A percentile compares a stretch with the other conserved stretches of the same genome.
Evolutionary conservation across 2,888 invertebrate genomes (phyloP).

Genomic region (Polietes domitor): DNA sequence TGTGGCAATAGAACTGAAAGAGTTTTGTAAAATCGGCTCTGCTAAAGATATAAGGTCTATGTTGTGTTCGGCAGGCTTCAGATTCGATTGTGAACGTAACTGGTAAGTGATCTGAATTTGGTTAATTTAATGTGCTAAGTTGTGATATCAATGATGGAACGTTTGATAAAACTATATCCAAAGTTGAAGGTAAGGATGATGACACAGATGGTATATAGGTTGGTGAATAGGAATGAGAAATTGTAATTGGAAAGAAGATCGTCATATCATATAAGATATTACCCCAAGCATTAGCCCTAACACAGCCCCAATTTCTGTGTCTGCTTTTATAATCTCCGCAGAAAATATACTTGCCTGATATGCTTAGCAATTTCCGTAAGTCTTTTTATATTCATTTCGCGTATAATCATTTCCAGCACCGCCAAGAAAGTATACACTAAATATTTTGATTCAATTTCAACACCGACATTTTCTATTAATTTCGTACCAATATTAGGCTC

Average conservation of each 20-base stretch:
- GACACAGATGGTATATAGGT: slow-evolving; percentile 8
- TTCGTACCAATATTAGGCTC: neutral
- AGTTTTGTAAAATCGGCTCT: neutral
- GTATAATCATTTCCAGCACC: no score
- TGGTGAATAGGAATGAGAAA: neutral
- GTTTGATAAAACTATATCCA: slow-evolving; percentile 31
- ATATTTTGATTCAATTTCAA: neutral
- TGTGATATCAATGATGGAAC: neutral
- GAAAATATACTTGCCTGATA: neutral
- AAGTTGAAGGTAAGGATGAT: neutral
- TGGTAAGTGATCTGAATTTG: no score
- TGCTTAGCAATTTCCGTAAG: neutral
- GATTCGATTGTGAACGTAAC: slow-evolving; percentile 33
- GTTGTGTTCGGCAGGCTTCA: slow-evolving; percentile 8
- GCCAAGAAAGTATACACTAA: no score
- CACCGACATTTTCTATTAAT: neutral
- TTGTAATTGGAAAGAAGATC: slow-evolving; percentile 23
- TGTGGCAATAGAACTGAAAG: no score
- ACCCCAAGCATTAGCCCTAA: slow-evolving; percentile 25
- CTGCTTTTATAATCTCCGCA: slow-evolving; percentile 32
- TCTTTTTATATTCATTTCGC: neutral
- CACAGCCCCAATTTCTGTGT: slow-evolving; percentile 25
- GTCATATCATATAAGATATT: slow-evolving; percentile 31
- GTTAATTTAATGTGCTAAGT: neutral
- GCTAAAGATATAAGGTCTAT: neutral